Evolutionary conservation across 2,797 vertebrate genomes (phyloP).

Genomic region (Microctenopoma steveboyesi): DNA sequence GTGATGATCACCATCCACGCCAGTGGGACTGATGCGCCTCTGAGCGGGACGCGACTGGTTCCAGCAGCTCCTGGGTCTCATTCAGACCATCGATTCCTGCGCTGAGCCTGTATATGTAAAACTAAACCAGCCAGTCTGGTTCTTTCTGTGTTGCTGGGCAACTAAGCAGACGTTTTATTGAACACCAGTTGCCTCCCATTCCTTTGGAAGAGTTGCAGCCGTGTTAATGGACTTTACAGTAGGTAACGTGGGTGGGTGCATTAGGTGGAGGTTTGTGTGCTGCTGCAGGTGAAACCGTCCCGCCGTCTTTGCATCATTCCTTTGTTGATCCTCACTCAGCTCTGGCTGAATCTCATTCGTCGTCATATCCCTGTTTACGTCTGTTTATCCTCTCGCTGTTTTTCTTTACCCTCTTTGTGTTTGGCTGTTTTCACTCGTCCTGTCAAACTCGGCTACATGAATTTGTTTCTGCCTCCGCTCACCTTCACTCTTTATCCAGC

Average conservation of each 20-base stretch:
- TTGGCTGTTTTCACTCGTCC: slow-evolving; percentile 22
- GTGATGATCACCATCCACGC: slow-evolving; percentile 44
- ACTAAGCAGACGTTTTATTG: too few species aligned
- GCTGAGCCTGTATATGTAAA: not conserved
- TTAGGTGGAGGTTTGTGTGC: not conserved
- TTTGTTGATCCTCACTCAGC: slow-evolving; percentile 2
- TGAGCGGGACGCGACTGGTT: slow-evolving; percentile 19
- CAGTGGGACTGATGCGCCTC: slow-evolving; percentile 48
- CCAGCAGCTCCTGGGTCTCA: slow-evolving; percentile 18
- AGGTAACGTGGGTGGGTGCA: not conserved
- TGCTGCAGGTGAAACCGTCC: slow-evolving; percentile 3
- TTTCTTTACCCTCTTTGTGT: not conserved
- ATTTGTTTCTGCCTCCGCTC: slow-evolving; percentile 13
- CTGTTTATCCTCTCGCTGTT: not conserved
- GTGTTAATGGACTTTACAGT: not conserved
- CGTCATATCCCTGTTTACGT: not conserved
- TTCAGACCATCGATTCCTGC: not conserved
- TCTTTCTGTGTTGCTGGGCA: too few species aligned
- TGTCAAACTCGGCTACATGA: slow-evolving; percentile 29
- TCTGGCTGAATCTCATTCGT: not conserved
- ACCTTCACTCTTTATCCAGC: slow-evolving; percentile 2
- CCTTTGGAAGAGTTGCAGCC: not conserved
- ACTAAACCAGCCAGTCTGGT: too few species aligned
- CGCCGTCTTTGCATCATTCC: slow-evolving; percentile 44
- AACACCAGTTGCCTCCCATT: not conserved